Base-by-base conservation (phyloP, 1,140 invertebrate species). In the Saccostrea echinata region DNA sequence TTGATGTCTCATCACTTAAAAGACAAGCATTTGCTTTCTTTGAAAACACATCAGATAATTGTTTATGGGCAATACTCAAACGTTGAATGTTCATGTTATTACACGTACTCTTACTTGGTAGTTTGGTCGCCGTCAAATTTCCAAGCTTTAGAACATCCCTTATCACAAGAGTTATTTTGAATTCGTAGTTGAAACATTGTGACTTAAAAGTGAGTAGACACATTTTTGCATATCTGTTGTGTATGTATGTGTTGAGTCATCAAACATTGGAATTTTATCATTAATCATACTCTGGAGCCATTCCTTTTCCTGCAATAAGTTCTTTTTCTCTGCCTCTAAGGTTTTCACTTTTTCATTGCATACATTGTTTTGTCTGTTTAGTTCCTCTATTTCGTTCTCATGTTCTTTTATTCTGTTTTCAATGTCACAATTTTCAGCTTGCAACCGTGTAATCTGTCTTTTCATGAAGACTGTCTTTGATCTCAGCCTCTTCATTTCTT, bases 1-100 rank as follows among this genome's bases (percentile, higher is more conserved):
- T 84, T 24, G 81, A 84, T 64, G 86, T 88, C 43, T 88, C 81
- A 53, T 88, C 86, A 88, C 81, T 84, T 18, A 84, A 57, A 68
- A 88, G 82, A 76, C 86, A 88, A 21, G 86, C 84, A 53, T 88
- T 84, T 52, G 52, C 68, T 71, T 88, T 64, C 21, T 21, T 24
- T 30, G 86, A 33, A 84, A 88, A 55, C 27, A 68, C 82, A 51
- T 68, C 86, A 52, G 55, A 81, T 68, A 88, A 84, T 33, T 88
- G 55, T 88, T 76, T 18, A 24, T 88, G 86, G 30, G 33, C 51
- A 55, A 83, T 83, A 33, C 33, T 18, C 33, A 87, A 57, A 27
- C 86, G 51, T 81, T 87, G 55, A 12, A 53, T 53, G 52, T 53
- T 53, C 52, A 53, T 53, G 52, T 12, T n/a, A n/a, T n/a, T n/a